phyloP scores from a whole-genome alignment of 35 echinoderm and acorn worm genomes.

The Apostichopus japonicus region DNA sequence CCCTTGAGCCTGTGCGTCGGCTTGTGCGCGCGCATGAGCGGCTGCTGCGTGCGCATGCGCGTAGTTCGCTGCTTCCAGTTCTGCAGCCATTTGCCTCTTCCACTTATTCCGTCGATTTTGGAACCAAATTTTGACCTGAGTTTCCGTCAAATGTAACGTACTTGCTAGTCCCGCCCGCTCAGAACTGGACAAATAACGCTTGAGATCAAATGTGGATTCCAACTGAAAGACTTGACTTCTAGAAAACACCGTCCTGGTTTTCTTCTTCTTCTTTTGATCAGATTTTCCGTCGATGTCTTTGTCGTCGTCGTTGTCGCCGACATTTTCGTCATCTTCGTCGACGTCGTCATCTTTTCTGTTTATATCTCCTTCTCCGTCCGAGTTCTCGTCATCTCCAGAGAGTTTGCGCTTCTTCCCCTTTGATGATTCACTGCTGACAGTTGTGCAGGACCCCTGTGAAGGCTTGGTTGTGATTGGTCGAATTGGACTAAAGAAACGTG shows the following conservation, averaged over 20 bases:
- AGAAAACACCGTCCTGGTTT: conserved; percentile 95
- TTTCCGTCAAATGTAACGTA: conserved; percentile 91
- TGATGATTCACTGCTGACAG: neutral
- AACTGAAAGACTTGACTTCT: conserved; percentile 99
- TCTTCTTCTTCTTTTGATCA: conserved; percentile 90
- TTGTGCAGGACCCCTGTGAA: neutral
- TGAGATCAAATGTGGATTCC: conserved; percentile 97
- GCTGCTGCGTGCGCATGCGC: conserved; percentile 82
- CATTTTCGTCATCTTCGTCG: neutral
- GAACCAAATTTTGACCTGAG: conserved; percentile 99
- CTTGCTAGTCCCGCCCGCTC: conserved; percentile 91
- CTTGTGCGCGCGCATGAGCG: conserved; percentile 76
- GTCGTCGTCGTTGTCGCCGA: conserved; percentile 56
- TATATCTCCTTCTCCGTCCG: neutral
- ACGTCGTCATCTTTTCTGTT: neutral
- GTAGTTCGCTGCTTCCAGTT: conserved; percentile 94
- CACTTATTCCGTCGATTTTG: conserved; percentile 98
- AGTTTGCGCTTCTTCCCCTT: conserved; percentile 38
- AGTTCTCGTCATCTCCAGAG: neutral
- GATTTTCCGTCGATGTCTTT: conserved; percentile 51
- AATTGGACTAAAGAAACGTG: conserved; percentile 44
- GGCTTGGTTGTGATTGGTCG: conserved; percentile 49
- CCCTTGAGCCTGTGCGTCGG: conserved; percentile 64
- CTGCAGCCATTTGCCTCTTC: conserved; percentile 97
- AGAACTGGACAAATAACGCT: conserved; percentile 95